Base-by-base conservation (phyloP, 35 echinoderm and acorn worm species). In the Diadema setosum region DNA sequence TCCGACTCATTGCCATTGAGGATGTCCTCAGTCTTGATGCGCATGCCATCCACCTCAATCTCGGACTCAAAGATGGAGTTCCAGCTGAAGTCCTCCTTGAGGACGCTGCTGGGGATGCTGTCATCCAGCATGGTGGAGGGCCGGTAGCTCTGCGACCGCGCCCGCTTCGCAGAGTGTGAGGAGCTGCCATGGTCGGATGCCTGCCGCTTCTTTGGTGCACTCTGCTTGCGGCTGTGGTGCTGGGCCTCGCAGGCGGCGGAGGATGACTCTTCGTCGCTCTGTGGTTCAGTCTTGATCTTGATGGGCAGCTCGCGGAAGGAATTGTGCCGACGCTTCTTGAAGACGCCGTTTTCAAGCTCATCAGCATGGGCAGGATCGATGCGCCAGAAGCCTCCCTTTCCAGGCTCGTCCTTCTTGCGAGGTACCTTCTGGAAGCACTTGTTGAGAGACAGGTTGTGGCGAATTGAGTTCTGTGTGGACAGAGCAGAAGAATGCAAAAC, bases 381-480 rank as follows among this genome's bases (percentile, higher is more conserved):
- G 65, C 90, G 86, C 96, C 96, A 99, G 90, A 99, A 99, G 49
- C 96, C 96, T n/a, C 96, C 96, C 60, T 99, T 99, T 1, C 92
- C 96, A 34, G 96, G 96, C 65, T 99, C 96, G 82, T 99, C 96
- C 75, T 99, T 99, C 86, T 76, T 86, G 31, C 96, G 64, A 11
- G 96, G 92, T 0, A 99, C 96, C 84, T 95, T 99, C 81, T 89
- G 89, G 86, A 99, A 99, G 91, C 96, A 99, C 78, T 99, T 99
- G 90, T 99, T 99, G 59, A 99, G 82, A 5, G 96, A 99, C 24
- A 99, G 90, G 67, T 99, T 99, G 60, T 99, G 96, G 31, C 96
- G 85, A 44, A 99, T 94, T 39, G 96, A 99, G 70, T 99, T 99
- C 93, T 94, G 87, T 32, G 75, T 21, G 75, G 82, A 75, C 33